These are phyloP conservation scores for Cantharis lateralis DNA, from an alignment of 2,888 invertebrate genomes.

Conservation along the genomic window DNA sequence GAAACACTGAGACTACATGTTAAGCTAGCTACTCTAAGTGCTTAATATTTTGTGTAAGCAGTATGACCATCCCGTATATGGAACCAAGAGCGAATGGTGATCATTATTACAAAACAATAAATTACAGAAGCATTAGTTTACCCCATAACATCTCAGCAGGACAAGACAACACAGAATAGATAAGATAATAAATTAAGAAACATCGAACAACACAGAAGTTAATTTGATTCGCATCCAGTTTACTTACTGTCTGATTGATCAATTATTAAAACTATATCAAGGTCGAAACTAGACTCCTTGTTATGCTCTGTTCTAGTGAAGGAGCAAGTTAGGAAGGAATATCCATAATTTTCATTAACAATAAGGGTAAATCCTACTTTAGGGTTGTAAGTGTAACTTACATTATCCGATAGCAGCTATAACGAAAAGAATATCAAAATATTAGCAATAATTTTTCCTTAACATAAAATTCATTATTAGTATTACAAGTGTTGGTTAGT, in stretches of 20 bases:
- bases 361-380: constrained; percentile 56
- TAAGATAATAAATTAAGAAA: neutral
- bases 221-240: constrained; percentile 7
- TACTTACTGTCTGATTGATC: constrained; percentile 35
- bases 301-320: constrained; percentile 37
- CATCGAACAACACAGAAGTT: constrained; percentile 3
- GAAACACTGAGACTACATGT: neutral
- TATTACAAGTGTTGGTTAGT: neutral
- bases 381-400: constrained; percentile 51
- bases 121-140: constrained; percentile 29
- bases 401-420: constrained; percentile 45
- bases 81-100: neutral
- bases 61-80: neutral
- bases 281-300: constrained; percentile 8
- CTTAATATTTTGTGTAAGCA: neutral
- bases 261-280: constrained; percentile 27
- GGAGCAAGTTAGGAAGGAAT: constrained; percentile 43
- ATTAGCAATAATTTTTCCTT: constrained; percentile 15
- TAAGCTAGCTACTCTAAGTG: neutral
- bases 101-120: constrained; percentile 6
- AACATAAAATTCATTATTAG: too few relatives aligned
- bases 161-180: constrained; percentile 11
- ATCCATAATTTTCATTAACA: constrained; percentile 45
- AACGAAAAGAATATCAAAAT: constrained; percentile 14
- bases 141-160: constrained; percentile 29